Conservation (phyloP, 2,888 invertebrate species). For the Metopia argyrocephala region DNA sequence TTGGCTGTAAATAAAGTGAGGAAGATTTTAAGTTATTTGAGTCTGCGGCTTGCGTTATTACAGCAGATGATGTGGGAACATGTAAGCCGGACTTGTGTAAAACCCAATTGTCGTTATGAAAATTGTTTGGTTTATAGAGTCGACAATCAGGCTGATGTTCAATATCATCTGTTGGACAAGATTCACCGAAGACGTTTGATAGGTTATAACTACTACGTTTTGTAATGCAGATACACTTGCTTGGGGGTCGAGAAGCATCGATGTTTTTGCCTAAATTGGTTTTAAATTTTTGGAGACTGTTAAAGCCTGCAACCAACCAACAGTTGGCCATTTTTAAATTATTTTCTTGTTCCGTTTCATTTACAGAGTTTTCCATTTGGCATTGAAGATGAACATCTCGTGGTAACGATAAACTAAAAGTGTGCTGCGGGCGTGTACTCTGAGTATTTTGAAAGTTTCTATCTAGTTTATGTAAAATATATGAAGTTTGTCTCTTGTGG, state of each 20-base stretch:
- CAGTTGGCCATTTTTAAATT: constrained; percentile 17
- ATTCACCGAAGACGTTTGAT: constrained; percentile 2
- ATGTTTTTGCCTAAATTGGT: constrained; percentile 83
- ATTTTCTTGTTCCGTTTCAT: constrained; percentile 18
- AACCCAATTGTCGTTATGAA: constrained; percentile 85
- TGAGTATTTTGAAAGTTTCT: constrained; percentile 65
- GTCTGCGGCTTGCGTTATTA: neutral
- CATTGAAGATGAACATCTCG: constrained; percentile 80
- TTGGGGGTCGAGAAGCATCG: constrained; percentile 40
- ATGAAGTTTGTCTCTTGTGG: constrained; percentile 17
- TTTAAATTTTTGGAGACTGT: constrained; percentile 85
- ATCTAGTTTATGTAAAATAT: neutral
- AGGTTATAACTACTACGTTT: constrained; percentile 14
- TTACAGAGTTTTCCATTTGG: constrained; percentile 5
- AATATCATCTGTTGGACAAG: neutral
- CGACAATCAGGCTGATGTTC: neutral
- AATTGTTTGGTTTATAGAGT: neutral
- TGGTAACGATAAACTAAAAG: constrained; percentile 88
- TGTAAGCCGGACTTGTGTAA: constrained; percentile 79
- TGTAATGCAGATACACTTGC: constrained; percentile 63
- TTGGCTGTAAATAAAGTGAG: constrained; percentile 71
- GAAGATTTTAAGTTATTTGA: neutral
- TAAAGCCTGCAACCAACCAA: constrained; percentile 79
- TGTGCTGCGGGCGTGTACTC: constrained; percentile 79
- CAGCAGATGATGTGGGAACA: neutral